Base-by-base conservation (phyloP, 2,797 vertebrate species). In the Poliocrania exsul region DNA sequence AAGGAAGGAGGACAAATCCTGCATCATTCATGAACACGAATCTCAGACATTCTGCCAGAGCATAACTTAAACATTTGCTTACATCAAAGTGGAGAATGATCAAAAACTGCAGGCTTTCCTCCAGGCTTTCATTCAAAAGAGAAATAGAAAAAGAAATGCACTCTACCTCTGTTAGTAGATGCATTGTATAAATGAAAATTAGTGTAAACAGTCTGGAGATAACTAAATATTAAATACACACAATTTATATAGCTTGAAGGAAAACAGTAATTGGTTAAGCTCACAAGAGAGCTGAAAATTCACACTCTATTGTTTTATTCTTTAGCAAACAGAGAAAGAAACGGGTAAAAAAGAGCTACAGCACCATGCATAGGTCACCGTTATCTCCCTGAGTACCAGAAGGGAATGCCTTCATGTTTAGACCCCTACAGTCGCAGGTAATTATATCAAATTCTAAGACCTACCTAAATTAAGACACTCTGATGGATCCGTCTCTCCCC, bases 31-130 rank as follows among this genome's bases (percentile, higher is more conserved):
- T 96, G 95, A 96, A 92, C 82, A 61, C 0, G 12, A 92, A 79
- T 78, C 90, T 94, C 85, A 97, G 89, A 96, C 77, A 25, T 95
- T 95, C 92, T 92, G 87, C 92, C 90, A 83, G 83, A 94, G 88
- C 81, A 89, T 95, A 96, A 97, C 96, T 96, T 96, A 95, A 97
- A 96, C 95, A 96, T 96, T 96, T 96, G 87, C 94, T 97, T 96
- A 96, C 96, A 96, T 97, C 95, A 96, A 96, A 97, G 96, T 57
- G 44, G 58, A 95, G 93, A 66, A 67, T 28, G 62, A 96, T 97
- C 92, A 97, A 96, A 97, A 96, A 93, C 87, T 93, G 69, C 2
- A 28, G 84, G 92, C 73, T 96, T 92, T 94, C 97, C 97, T 93
- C 81, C 95, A 97, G 96, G 96, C 93, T 96, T 93, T 90, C 69